Conservation (phyloP, 2,797 vertebrate species). For the Onychomys torridus region DNA sequence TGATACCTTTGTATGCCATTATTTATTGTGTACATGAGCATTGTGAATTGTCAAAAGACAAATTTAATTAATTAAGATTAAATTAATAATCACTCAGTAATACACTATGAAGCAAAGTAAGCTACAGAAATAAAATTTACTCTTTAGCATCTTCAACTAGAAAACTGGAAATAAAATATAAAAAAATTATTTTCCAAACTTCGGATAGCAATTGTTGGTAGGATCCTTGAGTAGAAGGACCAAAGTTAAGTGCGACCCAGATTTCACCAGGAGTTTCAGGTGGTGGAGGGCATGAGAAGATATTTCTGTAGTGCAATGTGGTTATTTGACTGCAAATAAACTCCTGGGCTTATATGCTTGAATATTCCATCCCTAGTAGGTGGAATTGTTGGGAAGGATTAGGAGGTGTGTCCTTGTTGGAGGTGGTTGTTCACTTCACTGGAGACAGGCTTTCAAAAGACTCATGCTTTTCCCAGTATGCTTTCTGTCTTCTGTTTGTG, state of each 20-base stretch:
- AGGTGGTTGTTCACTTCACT: neutral
- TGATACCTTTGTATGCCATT: neutral
- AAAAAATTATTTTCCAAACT: neutral
- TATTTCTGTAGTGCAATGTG: neutral
- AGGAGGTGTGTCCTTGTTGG: neutral
- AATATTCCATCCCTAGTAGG: neutral
- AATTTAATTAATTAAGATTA: neutral
- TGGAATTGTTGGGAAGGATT: neutral
- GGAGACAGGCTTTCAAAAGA: neutral
- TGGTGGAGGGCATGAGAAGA: neutral
- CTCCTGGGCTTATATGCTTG: neutral
- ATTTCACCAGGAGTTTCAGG: neutral
- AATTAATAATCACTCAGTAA: neutral
- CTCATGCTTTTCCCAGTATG: neutral
- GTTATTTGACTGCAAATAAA: neutral
- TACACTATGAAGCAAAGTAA: neutral
- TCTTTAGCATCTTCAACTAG: neutral
- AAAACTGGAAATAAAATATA: neutral
- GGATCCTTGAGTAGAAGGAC: neutral
- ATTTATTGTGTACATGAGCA: neutral
- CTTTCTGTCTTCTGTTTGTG: neutral
- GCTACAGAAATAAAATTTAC: neutral
- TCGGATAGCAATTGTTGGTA: neutral
- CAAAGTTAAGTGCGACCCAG: neutral
- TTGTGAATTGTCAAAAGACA: neutral